Evolutionary conservation across 1,140 invertebrate genomes (phyloP).

Genomic region (Drosophila pseudoobscura): DNA sequence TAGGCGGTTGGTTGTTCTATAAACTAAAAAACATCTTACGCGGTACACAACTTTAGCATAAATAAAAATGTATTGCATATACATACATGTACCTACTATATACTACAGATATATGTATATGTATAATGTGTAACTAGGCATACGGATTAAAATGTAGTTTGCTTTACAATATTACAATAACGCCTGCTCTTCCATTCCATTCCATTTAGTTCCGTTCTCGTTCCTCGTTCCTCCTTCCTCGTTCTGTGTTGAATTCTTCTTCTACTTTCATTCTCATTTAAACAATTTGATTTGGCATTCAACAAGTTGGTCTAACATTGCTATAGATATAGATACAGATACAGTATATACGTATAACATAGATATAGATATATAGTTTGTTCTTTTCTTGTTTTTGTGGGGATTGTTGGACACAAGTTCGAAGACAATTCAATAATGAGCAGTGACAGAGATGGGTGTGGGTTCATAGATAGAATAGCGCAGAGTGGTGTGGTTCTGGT

Average conservation of each 20-base stretch:
- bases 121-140: constrained; percentile 15
- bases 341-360: constrained; percentile 22
- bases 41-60: constrained; percentile 53
- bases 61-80: constrained; percentile 70
- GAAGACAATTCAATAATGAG: constrained; percentile 21
- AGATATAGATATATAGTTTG: constrained; percentile 57
- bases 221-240: constrained; percentile 31
- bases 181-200: background rate
- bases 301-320: constrained; percentile 74
- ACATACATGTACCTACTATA: background rate
- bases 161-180: constrained; percentile 56
- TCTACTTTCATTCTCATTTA: constrained; percentile 24
- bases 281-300: constrained; percentile 76
- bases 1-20: constrained; percentile 59
- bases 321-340: constrained; percentile 22
- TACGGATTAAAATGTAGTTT: constrained; percentile 29
- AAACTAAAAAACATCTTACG: constrained; percentile 79
- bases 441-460: constrained; percentile 34
- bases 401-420: constrained; percentile 12
- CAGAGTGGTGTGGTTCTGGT: background rate
- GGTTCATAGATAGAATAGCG: constrained; percentile 26
- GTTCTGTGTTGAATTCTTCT: constrained; percentile 54
- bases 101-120: constrained; percentile 2
- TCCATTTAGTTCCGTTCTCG: constrained; percentile 3
- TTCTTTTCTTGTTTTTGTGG: constrained; percentile 63